phyloP scores from a whole-genome alignment of 2,797 vertebrate genomes.

The Microctenopoma stevenorrisi region DNA sequence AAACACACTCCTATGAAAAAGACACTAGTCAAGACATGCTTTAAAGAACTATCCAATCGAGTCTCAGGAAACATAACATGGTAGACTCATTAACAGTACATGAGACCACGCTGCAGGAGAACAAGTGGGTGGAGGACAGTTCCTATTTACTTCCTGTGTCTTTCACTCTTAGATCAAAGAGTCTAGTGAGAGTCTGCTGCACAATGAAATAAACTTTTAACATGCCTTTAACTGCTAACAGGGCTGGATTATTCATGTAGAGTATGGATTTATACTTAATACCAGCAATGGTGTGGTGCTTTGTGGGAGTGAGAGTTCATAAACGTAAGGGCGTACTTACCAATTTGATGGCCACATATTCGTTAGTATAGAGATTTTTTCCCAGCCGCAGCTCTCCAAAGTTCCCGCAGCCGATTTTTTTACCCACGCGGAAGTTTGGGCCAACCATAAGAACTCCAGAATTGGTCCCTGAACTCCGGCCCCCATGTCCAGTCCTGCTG shows the following conservation, averaged over 20 bases:
- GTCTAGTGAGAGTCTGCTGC: conserved; percentile 13
- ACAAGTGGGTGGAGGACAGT: neutral
- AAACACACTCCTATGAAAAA: neutral
- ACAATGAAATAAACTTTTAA: neutral
- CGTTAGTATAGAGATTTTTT: conserved; percentile 98
- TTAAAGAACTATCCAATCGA: conserved; percentile 4
- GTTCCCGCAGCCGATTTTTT: conserved; percentile 99
- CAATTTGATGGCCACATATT: conserved; percentile 99
- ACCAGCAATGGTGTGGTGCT: neutral
- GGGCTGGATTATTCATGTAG: neutral
- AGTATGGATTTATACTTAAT: neutral
- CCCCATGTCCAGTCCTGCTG: conserved; percentile 89
- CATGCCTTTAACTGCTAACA: neutral
- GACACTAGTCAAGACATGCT: neutral
- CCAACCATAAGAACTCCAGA: conserved; percentile 99
- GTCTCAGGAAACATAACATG: conserved; percentile 15
- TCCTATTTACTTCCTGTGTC: conserved; percentile 52
- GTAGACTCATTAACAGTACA: conserved; percentile 54
- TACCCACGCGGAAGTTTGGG: conserved; percentile 98
- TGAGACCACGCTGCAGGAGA: conserved; percentile 19
- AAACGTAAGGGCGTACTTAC: conserved; percentile 82
- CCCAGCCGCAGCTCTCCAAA: conserved; percentile 98
- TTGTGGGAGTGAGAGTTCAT: conserved; percentile 1
- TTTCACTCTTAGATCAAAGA: conserved; percentile 34
- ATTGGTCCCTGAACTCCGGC: conserved; percentile 91